Percentiles rank a stretch among this genome's conserved stretches.
These are phyloP conservation scores for Caloenas nicobarica DNA, from an alignment of 2,113 vertebrate genomes.

Conservation along the genomic window DNA sequence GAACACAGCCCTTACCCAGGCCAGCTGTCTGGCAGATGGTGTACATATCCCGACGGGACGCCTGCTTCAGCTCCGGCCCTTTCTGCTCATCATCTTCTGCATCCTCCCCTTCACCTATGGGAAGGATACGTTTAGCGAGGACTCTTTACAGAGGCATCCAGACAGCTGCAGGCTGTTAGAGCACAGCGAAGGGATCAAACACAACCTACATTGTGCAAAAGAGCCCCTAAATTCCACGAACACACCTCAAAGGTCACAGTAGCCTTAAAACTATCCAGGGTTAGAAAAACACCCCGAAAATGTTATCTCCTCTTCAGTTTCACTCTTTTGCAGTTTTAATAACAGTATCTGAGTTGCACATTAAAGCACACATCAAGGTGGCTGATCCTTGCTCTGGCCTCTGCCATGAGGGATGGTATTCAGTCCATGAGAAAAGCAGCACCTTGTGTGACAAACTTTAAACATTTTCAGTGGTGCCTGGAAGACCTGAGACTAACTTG, in stretches of 20 bases:
- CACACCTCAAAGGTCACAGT: background rate
- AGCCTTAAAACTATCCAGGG: background rate
- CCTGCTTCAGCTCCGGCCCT: conserved; percentile 95
- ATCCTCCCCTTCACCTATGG: conserved; percentile 81
- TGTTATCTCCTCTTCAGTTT: background rate
- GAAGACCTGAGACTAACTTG: background rate
- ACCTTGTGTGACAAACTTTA: background rate
- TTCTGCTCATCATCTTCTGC: conserved; percentile 93
- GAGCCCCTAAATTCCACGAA: background rate
- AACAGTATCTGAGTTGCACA: background rate
- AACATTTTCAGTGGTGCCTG: background rate
- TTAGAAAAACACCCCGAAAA: background rate
- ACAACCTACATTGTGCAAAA: background rate
- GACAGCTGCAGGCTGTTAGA: background rate
- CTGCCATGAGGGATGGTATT: background rate
- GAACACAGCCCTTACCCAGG: conserved; percentile 80
- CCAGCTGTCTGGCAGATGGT: conserved; percentile 95
- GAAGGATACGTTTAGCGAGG: background rate
- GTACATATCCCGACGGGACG: conserved; percentile 97
- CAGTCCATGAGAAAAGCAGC: background rate
- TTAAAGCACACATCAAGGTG: background rate
- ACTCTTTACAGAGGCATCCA: background rate
- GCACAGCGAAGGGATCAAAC: background rate
- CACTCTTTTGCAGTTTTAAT: background rate
- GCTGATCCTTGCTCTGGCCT: background rate